Base-by-base conservation (phyloP, 2,113 vertebrate species). In the Nesospiza acunhae region DNA sequence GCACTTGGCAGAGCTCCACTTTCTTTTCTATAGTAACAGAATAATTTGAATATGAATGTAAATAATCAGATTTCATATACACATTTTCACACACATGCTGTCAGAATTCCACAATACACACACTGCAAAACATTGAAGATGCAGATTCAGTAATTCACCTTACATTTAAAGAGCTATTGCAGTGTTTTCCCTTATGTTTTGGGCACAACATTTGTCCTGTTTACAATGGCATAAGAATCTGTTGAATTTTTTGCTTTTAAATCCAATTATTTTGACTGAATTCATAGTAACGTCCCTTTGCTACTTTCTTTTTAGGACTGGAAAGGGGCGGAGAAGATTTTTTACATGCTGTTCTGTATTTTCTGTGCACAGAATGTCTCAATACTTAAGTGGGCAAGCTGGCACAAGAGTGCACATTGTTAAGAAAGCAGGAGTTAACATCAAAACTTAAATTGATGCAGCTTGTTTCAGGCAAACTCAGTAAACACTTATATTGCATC, bases 381-480 rank as follows among this genome's bases (percentile, higher is more conserved):
- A 12, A 1, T 46, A 56, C 37, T 89, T 33, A 42, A 83, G 16
- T 11, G 31, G 44, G 63, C 24, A 93, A 89, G 17, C 6, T 11
- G 30, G n/a, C 84, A 24, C 4, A 63, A 59, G 41, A 74, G 44
- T 44, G 33, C 28, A 33, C 1, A 0, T 50, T 47, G 64, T 63
- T 77, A 75, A 88, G 27, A 89, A 59, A 41, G 24, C 24, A 83
- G 56, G 58, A 84, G 37, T 62, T 92, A 91, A 89, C 59, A 79
- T 15, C 60, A 63, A 88, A 88, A 73, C n/a, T 52, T 79, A 55
- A 96, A 62, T 49, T 79, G n/a, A 68, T 56, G 56, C 79, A 89
- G 14, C 30, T 89, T 91, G 41, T 96, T 81, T 91, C 56, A 93
- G 84, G 64, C 68, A 96, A 94, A 87, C 58, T 42, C 44, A 91